Percentiles rank a stretch among this genome's conserved stretches.
phyloP scores from a whole-genome alignment of 1,140 invertebrate genomes.

The Tetramorium simillimum region DNA sequence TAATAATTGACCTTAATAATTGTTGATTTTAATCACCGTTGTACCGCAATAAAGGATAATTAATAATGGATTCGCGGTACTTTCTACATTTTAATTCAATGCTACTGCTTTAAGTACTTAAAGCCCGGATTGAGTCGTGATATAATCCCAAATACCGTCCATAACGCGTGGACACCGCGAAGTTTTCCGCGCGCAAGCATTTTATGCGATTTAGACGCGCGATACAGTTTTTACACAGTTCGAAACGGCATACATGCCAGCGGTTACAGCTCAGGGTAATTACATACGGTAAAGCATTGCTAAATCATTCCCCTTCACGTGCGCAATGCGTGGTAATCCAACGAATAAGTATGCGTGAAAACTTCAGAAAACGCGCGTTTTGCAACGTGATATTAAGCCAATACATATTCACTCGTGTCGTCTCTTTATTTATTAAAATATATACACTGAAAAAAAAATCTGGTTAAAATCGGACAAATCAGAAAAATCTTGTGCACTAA shows the following conservation, averaged over 20 bases:
- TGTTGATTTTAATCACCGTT: not conserved
- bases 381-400: not conserved
- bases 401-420: too few relatives aligned
- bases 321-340: not conserved
- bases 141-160: not conserved
- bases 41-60: too few relatives aligned
- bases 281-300: not conserved
- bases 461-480: too few relatives aligned
- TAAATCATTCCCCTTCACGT: slow-evolving; percentile 31
- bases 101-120: not conserved
- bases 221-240: slow-evolving; percentile 15
- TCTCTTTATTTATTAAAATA: not conserved
- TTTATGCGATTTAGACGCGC: not conserved
- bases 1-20: not conserved
- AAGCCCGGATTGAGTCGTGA: not conserved
- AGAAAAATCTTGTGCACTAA: too few relatives aligned
- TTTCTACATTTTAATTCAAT: slow-evolving; percentile 1
- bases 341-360: not conserved
- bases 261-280: not conserved
- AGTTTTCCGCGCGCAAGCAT: not conserved
- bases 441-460: too few relatives aligned
- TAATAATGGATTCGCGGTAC: not conserved
- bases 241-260: not conserved
- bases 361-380: not conserved
- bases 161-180: not conserved